Evolutionary conservation across 2,888 invertebrate genomes (phyloP).

Genomic region (Brassicogethes aeneus): DNA sequence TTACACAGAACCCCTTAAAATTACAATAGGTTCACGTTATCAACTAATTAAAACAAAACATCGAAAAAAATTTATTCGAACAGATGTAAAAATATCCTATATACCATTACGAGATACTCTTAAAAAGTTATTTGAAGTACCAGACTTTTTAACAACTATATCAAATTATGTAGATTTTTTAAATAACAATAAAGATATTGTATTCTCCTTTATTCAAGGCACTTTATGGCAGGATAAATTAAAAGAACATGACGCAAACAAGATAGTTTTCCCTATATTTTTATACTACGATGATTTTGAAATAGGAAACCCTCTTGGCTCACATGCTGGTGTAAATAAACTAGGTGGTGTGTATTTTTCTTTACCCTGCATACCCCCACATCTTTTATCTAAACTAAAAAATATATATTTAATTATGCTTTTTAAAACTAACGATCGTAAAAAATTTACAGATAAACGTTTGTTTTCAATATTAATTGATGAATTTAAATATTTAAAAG

Average conservation of each 20-base stretch:
- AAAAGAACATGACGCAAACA: background rate
- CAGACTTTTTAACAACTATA: background rate
- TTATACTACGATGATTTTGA: conserved; percentile 11
- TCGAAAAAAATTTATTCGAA: no score
- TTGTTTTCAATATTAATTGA: conserved; percentile 4
- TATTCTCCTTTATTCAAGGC: conserved; percentile 2
- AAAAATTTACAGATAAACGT: conserved; percentile 2
- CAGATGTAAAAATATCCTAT: no score
- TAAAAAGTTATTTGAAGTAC: no score
- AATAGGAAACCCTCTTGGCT: conserved; percentile 9
- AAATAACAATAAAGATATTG: background rate
- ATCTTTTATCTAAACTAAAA: conserved; percentile 2
- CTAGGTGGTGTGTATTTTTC: conserved; percentile 7
- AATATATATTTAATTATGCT: conserved; percentile 5
- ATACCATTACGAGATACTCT: no score
- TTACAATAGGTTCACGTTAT: no score
- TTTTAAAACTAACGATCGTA: conserved; percentile 3
- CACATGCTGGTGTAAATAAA: conserved; percentile 8
- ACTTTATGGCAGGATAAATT: conserved; percentile 1
- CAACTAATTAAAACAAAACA: no score
- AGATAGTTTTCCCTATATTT: conserved; percentile 5
- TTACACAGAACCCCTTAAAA: no score
- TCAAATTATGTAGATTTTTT: background rate
- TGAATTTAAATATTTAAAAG: conserved; percentile 4
- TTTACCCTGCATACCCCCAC: conserved; percentile 8